Evolutionary conservation across 2,888 invertebrate species (phyloP), one percentile per base, ranked within the genome.

Genomic region (Melitaea athalia): DNA sequence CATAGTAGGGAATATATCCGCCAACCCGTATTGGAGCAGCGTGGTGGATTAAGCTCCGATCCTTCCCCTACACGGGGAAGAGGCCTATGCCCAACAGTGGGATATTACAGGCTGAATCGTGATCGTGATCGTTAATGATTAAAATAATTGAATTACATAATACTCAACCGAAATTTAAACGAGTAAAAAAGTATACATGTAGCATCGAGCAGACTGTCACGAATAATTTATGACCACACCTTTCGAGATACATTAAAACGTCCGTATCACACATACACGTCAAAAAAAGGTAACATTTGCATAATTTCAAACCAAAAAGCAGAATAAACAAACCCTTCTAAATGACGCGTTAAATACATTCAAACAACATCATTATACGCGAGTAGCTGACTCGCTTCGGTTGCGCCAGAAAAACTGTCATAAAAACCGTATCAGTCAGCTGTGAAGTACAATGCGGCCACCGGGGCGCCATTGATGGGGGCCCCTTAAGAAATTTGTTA

Each of bases 401-500:
- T 74, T 75, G 72, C 70, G 71, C 70, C 74, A 82, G 78, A 88
- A 85, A 87, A 87, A 86, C 74, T 81, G 80, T 69, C 78, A 83
- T 77, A 85, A 87, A 87, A 87, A 87, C 76, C 72, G 75, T 70
- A 78, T 83, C 81, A 83, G 82, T 87, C 85, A 86, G 83, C 84
- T 80, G 83, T 69, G 59, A 45, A 8, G 17, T 15, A 67, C 64
- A 59, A 61, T 75, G 82, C 33, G 57, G 42, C 85, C 86, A 85
- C 87, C 84, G 82, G 84, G 85, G 85, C 81, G 83, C 85, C 81
- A 85, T 88, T 87, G 67, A 64, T 88, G 81, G 85, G 85, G 84
- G 75, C 85, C 83, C 83, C 86, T 86, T 83, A 88, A 89, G 88
- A 88, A 88, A 90, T 88, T 88, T 88, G 89, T 89, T 85, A 85